Evolutionary conservation across 2,113 vertebrate species (phyloP).

Genomic region (Gavialis gangeticus): DNA sequence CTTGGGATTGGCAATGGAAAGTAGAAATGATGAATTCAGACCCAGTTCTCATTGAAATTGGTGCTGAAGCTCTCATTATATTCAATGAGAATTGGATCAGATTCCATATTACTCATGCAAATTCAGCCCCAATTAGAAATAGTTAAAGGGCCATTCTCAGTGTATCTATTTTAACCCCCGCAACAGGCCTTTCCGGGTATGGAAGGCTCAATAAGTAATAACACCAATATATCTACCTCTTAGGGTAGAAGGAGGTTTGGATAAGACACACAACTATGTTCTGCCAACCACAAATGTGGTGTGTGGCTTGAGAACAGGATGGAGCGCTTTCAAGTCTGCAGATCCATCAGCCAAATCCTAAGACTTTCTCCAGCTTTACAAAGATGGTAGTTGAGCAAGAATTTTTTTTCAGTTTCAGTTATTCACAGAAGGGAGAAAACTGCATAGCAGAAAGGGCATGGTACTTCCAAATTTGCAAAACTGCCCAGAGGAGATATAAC

Average conservation of each 20-base stretch:
- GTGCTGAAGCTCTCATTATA: background rate
- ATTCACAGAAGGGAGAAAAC: background rate
- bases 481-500: background rate
- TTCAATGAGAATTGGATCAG: background rate
- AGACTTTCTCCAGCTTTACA: background rate
- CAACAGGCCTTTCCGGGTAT: background rate
- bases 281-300: background rate
- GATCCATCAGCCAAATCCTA: background rate
- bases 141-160: background rate
- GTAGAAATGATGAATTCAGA: background rate
- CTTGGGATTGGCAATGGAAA: background rate
- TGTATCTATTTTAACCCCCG: background rate
- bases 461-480: background rate
- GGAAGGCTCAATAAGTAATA: background rate
- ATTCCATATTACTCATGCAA: background rate
- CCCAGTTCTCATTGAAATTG: background rate
- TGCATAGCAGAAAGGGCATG: background rate
- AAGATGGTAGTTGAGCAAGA: background rate
- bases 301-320: background rate
- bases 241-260: background rate
- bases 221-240: background rate
- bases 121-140: background rate
- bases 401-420: background rate
- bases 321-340: background rate
- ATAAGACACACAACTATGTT: background rate